Percentiles rank a stretch among this genome's conserved stretches.
These are phyloP conservation scores for Coelogynopora nodosa DNA, from an alignment of 2,888 invertebrate genomes.

Conservation along the genomic window DNA sequence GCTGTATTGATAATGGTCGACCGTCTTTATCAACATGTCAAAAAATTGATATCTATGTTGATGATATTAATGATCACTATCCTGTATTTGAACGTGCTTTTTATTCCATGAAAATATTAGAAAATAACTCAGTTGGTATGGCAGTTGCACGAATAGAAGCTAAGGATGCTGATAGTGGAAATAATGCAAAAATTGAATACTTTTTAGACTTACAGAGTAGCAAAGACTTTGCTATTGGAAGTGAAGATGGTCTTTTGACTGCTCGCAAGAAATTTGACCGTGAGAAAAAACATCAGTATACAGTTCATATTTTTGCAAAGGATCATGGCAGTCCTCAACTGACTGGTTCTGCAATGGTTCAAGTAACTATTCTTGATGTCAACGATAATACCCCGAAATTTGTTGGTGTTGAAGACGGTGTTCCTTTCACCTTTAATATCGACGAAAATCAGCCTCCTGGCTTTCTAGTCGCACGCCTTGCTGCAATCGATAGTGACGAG, in stretches of 20 bases:
- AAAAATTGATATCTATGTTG: not conserved
- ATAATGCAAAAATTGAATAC: conserved; percentile 4
- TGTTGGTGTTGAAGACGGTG: not conserved
- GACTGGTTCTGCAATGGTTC: not conserved
- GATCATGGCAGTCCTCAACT: not conserved
- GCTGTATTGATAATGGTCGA: not conserved
- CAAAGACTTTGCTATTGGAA: not conserved
- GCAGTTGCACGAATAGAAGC: not conserved
- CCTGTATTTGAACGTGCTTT: not conserved
- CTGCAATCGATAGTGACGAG: not conserved
- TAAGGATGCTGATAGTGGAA: not conserved
- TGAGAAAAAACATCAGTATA: not conserved
- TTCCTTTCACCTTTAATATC: not conserved
- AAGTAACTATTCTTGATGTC: not conserved
- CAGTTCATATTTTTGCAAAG: not conserved
- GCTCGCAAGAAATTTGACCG: not conserved
- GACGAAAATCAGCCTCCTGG: not conserved
- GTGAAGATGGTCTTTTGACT: not conserved
- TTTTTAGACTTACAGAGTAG: not conserved
- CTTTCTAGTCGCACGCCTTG: not conserved
- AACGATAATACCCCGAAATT: conserved; percentile 26
- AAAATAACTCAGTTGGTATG: not conserved
- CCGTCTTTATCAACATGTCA: not conserved
- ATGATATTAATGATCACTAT: not conserved
- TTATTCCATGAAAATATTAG: not conserved